Evolutionary conservation across 2,888 invertebrate genomes (phyloP).

Genomic region (Campoplex capitator): DNA sequence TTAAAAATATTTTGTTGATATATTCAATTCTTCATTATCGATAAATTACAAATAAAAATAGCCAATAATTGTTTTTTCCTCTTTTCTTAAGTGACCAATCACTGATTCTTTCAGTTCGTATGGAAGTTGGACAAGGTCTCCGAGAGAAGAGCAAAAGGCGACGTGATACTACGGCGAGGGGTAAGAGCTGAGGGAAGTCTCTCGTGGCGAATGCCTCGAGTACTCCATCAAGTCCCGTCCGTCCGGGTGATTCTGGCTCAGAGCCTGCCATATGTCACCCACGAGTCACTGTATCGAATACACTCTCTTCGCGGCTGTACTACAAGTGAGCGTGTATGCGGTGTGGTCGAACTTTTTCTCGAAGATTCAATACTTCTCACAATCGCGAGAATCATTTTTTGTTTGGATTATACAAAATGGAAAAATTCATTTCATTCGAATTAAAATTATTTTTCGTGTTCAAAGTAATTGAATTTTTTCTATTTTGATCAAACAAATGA

Average conservation of each 20-base stretch:
- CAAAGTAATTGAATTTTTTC: too few relatives aligned
- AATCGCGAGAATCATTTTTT: background rate
- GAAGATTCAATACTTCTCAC: background rate
- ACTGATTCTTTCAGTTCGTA: background rate
- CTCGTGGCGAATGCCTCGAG: slow-evolving; percentile 75
- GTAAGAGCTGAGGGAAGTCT: slow-evolving; percentile 54
- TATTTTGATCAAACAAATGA: background rate
- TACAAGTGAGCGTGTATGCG: slow-evolving; percentile 1
- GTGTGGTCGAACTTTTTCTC: background rate
- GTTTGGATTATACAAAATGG: background rate
- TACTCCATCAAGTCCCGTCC: slow-evolving; percentile 81
- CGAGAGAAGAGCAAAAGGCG: slow-evolving; percentile 46
- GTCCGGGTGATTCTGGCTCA: slow-evolving; percentile 80
- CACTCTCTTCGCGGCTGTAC: slow-evolving; percentile 53
- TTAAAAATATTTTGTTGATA: background rate
- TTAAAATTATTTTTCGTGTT: background rate
- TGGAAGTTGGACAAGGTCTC: slow-evolving; percentile 23
- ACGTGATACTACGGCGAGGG: slow-evolving; percentile 30
- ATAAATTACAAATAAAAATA: background rate
- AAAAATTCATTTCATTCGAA: background rate
- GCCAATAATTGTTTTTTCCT: background rate
- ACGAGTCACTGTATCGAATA: slow-evolving; percentile 73
- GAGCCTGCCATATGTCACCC: slow-evolving; percentile 82
- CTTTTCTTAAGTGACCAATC: slow-evolving; percentile 21
- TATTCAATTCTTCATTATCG: background rate